Evolutionary conservation across 2,888 invertebrate species (phyloP).

Genomic region (Drosophila eohydei): DNA sequence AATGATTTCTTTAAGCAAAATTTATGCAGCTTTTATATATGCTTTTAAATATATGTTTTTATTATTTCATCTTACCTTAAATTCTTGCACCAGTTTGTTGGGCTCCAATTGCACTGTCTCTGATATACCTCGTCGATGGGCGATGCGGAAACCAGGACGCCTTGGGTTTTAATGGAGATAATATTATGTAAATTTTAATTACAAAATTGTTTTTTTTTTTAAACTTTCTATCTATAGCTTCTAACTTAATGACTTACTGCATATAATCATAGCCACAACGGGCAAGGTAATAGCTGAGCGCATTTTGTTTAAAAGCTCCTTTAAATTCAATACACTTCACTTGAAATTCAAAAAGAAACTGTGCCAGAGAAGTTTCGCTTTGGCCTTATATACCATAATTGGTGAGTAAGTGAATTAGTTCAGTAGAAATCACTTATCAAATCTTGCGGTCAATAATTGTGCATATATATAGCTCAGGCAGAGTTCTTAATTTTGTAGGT

Average conservation of each 20-base stretch:
- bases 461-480: not conserved
- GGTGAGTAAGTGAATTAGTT: not conserved
- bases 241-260: constrained; percentile 1
- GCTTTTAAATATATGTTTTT: not conserved
- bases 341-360: constrained; percentile 10
- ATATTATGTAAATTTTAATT: not conserved
- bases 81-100: constrained; percentile 4
- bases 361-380: not conserved
- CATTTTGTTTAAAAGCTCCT: not conserved
- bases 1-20: too few relatives aligned
- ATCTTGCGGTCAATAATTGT: not conserved
- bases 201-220: too few relatives aligned
- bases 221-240: too few relatives aligned
- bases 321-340: not conserved
- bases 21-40: too few relatives aligned
- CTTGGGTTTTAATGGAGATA: constrained; percentile 1
- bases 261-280: constrained; percentile 9
- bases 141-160: constrained; percentile 1
- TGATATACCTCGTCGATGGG: not conserved
- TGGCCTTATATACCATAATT: constrained; percentile 10
- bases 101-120: not conserved
- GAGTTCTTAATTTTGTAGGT: not conserved
- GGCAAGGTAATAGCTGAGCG: not conserved
- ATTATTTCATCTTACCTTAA: constrained; percentile 8
- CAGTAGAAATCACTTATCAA: not conserved